Base-by-base conservation (phyloP, 2,797 vertebrate genomes). In the Orientallactaga sibirica region DNA sequence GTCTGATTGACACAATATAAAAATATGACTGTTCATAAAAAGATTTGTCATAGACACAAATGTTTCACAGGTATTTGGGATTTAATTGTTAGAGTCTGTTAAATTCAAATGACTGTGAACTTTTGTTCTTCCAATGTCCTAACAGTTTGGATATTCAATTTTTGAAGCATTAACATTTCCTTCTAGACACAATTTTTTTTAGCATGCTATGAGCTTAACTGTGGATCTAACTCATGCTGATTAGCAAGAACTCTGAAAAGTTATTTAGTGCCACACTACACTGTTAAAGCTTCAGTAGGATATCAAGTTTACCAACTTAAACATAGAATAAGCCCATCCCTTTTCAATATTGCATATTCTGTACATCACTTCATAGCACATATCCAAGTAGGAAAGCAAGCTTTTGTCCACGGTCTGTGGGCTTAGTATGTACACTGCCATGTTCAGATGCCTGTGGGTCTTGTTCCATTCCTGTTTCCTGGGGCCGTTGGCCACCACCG, bases 71-170 rank as follows among this genome's bases (percentile, higher is more conserved):
- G 3, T 70, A 29, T n/a, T 20, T 89, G 64, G 29, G 67, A 86
- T 96, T 90, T 90, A n/a, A 85, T 48, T 87, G 37, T 76, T 80
- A 7, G 5, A 25, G 78, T 93, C 52, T 68, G 2, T 85, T 86
- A 75, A 74, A 80, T 67, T 70, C 93, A 91, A 75, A 64, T 43
- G n/a, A 91, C 66, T 81, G 71, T 84, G 75, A 90, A 84, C 18
- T 83, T 96, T 92, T 79, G 24, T 82, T 62, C 29, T 88, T 58
- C 78, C 29, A 86, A 43, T 64, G n/a, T 33, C 71, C 55, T 37
- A 16, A 5, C 9, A 62, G 48, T 58, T 94, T 88, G 41, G 15
- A 27, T 66, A 20, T 62, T 95, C 24, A 41, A 5, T 64, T 86
- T 83, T 94, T n/a, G 84, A 61, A 67, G 25, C 61, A 92, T 83